phyloP scores from a whole-genome alignment of 2,113 vertebrate genomes.

The Lophochroa leadbeateri region DNA sequence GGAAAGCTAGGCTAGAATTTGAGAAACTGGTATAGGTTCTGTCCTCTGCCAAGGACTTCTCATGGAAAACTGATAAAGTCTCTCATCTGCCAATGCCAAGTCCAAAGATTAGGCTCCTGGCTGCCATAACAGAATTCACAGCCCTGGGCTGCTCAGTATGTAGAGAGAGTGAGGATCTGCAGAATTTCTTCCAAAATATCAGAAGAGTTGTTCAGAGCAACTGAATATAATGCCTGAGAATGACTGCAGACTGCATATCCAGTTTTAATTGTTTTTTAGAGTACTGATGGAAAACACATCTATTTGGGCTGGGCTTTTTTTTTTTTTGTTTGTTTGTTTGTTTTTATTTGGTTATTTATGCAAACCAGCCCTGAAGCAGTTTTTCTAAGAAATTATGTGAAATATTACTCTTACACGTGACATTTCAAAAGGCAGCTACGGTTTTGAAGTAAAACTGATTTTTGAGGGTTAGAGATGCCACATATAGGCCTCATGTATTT shows the following conservation, averaged over 20 bases:
- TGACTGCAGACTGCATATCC: not conserved
- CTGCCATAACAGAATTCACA: not conserved
- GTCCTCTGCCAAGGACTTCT: not conserved
- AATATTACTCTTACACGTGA: not conserved
- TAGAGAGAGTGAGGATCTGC: not conserved
- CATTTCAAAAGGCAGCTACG: not conserved
- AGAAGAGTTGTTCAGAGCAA: not conserved
- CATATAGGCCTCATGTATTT: not conserved
- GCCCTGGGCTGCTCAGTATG: not conserved
- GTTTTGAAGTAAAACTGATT: not conserved
- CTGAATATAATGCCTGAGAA: not conserved
- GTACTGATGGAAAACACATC: accelerated
- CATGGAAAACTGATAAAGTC: not conserved
- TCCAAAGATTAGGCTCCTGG: not conserved
- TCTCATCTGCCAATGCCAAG: not conserved
- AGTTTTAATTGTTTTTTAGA: not conserved
- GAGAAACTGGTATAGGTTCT: not conserved
- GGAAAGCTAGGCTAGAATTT: not conserved
- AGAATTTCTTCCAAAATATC: not conserved
- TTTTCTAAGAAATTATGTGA: not conserved
- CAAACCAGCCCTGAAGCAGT: accelerated
- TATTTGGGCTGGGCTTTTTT: not conserved
- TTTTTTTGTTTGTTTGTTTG: not conserved
- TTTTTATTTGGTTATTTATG: not conserved
- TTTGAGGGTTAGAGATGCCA: not conserved